These are phyloP conservation scores for Coremacera marginata DNA, from an alignment of 2,888 invertebrate genomes.

Conservation along the genomic window DNA sequence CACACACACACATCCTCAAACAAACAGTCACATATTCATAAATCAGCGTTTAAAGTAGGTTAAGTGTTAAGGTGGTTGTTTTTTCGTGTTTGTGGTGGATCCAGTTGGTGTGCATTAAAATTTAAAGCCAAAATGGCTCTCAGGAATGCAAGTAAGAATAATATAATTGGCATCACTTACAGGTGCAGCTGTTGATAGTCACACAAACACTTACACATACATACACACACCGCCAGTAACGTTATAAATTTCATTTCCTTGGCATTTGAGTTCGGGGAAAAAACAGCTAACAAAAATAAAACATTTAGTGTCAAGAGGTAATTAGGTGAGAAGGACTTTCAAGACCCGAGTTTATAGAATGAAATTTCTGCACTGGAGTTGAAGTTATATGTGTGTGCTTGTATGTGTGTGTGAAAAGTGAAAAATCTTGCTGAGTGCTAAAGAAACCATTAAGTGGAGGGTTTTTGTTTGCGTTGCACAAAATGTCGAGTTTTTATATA, in stretches of 20 bases:
- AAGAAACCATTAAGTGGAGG: no score
- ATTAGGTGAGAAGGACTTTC: no score
- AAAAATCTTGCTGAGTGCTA: no score
- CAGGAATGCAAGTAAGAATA: background rate
- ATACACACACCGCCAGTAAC: background rate
- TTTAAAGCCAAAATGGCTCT: constrained; percentile 4
- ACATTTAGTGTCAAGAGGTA: background rate
- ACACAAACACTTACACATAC: background rate
- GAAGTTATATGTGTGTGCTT: no score
- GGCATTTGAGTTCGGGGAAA: background rate
- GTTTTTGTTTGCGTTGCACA: no score
- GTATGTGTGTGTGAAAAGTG: no score
- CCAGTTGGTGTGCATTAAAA: background rate
- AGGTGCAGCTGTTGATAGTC: background rate
- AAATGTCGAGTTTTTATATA: no score
- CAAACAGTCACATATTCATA: background rate
- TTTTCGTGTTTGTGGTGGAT: background rate
- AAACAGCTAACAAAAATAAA: background rate
- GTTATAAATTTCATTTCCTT: background rate
- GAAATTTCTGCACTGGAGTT: no score
- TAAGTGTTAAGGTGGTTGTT: background rate
- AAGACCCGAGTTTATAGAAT: no score
- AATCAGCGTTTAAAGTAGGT: background rate
- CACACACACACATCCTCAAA: background rate
- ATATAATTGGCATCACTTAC: constrained; percentile 7